Percentiles rank a stretch among this genome's conserved stretches.
These are phyloP conservation scores for Caenorhabditis angaria DNA, from an alignment of 2,888 invertebrate species.

Conservation along the genomic window DNA sequence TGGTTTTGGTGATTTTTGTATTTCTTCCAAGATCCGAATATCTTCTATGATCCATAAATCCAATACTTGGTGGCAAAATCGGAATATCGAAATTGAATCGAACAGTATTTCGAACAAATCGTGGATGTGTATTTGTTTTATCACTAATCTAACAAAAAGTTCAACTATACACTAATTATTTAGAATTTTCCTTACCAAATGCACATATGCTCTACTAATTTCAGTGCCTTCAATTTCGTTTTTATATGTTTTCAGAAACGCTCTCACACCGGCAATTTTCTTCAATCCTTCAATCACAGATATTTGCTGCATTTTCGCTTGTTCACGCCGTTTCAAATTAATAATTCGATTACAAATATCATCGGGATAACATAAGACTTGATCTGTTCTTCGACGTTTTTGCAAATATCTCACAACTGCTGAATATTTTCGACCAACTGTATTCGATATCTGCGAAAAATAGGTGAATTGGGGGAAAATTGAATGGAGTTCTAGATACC, in stretches of 20 bases:
- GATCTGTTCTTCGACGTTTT: background rate
- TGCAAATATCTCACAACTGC: background rate
- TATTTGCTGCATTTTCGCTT: background rate
- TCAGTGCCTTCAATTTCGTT: background rate
- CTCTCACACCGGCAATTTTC: background rate
- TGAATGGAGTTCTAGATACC: too few species aligned
- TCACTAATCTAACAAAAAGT: background rate
- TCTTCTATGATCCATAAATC: background rate
- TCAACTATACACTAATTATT: too few species aligned
- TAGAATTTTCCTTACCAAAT: background rate
- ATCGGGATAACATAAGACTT: background rate
- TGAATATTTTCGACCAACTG: background rate
- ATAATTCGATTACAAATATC: background rate
- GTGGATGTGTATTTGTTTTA: background rate
- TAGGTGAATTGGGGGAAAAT: too few species aligned
- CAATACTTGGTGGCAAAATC: background rate
- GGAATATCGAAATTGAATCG: background rate
- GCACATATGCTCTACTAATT: background rate
- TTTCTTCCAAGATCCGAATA: slow-evolving; percentile 1
- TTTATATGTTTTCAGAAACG: background rate
- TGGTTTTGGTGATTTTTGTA: background rate
- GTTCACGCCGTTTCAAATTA: background rate
- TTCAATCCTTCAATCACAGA: background rate
- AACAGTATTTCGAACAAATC: background rate
- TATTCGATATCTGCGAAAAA: background rate